Evolutionary conservation across 2,797 vertebrate genomes (phyloP).

Genomic region (Acanthiza pusilla): DNA sequence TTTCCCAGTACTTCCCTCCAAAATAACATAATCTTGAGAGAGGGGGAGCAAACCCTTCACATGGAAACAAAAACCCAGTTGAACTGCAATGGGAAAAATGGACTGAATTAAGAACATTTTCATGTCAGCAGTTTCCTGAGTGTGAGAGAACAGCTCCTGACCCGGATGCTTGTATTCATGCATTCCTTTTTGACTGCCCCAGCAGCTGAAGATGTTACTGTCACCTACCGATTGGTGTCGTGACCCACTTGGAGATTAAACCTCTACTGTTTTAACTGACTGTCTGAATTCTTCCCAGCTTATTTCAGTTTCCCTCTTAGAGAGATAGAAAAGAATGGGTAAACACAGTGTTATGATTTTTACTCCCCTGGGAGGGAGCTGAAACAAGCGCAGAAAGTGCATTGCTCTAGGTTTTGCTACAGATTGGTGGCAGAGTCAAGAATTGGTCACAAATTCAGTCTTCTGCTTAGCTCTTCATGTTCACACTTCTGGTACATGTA

Average conservation of each 20-base stretch:
- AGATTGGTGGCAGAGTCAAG: neutral
- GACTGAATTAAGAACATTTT: neutral
- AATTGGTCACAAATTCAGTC: neutral
- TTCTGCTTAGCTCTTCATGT: neutral
- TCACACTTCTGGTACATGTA: neutral
- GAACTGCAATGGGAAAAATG: neutral
- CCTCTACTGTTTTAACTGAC: neutral
- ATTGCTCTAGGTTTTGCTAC: neutral
- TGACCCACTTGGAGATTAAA: neutral
- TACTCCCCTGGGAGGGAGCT: neutral
- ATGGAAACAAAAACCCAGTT: neutral
- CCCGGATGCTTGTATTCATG: neutral
- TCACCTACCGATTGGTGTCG: rapidly evolving
- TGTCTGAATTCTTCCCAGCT: neutral
- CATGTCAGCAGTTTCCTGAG: neutral
- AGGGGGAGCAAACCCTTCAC: neutral
- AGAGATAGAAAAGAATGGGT: neutral
- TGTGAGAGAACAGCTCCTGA: neutral
- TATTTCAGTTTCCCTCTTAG: neutral
- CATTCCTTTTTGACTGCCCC: neutral
- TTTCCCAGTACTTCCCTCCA: neutral
- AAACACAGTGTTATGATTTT: neutral
- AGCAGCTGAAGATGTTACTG: neutral
- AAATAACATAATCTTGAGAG: constrained; percentile 2
- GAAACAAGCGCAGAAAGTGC: neutral